Evolutionary conservation across 2,113 vertebrate species (phyloP).

Genomic region (Mixornis gularis): DNA sequence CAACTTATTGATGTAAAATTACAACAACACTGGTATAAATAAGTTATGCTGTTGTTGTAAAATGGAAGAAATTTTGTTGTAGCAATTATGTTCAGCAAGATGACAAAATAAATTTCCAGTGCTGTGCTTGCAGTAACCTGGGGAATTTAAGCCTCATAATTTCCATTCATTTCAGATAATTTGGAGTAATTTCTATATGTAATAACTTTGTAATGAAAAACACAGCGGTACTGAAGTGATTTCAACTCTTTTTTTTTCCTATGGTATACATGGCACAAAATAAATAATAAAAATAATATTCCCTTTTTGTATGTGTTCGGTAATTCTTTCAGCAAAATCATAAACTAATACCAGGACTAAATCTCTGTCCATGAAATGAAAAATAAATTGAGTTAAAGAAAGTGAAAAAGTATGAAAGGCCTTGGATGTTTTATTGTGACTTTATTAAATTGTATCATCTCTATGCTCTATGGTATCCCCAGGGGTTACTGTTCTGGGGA

Average conservation of each 20-base stretch:
- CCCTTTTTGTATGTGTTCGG: constrained; percentile 80
- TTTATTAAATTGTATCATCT: constrained; percentile 79
- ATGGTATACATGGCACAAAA: constrained; percentile 79
- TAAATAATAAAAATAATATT: constrained; percentile 83
- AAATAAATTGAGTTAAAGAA: constrained; percentile 87
- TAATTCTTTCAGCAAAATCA: constrained; percentile 83
- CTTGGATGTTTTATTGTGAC: constrained; percentile 79
- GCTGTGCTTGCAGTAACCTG: constrained; percentile 81
- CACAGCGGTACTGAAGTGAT: constrained; percentile 81
- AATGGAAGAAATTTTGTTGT: constrained; percentile 85
- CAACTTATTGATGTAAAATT: constrained; percentile 86
- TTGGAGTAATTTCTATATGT: constrained; percentile 88
- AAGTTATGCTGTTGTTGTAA: constrained; percentile 83
- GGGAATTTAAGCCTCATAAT: constrained; percentile 88
- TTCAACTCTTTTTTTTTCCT: constrained; percentile 67
- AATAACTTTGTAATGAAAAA: constrained; percentile 90
- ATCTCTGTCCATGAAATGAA: constrained; percentile 84
- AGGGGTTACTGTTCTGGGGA: constrained; percentile 59
- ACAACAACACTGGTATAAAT: constrained; percentile 81
- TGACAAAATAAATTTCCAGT: constrained; percentile 86
- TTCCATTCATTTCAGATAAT: constrained; percentile 88
- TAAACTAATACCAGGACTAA: constrained; percentile 85
- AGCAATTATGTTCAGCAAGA: constrained; percentile 87
- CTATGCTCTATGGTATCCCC: constrained; percentile 67
- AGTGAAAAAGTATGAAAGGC: constrained; percentile 76